phyloP scores from a whole-genome alignment of 2,797 vertebrate genomes.

The Onychomys arenicola region DNA sequence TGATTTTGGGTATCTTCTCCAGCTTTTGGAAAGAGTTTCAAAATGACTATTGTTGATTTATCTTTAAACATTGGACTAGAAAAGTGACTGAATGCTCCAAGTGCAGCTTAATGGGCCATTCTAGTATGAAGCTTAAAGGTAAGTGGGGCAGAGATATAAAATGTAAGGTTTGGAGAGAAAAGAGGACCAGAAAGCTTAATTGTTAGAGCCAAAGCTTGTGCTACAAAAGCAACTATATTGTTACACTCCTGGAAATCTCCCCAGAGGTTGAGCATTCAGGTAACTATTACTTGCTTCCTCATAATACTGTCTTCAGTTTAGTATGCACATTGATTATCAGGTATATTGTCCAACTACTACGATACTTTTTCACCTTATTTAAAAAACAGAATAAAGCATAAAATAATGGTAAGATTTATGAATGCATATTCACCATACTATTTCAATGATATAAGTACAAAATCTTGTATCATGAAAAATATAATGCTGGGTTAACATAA shows the following conservation, averaged over 20 bases:
- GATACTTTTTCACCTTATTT: background rate
- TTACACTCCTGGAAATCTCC: background rate
- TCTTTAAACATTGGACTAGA: background rate
- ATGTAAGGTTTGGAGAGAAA: background rate
- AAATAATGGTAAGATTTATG: constrained; percentile 1
- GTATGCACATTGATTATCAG: background rate
- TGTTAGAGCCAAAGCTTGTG: background rate
- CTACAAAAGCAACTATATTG: background rate
- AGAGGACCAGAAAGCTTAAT: background rate
- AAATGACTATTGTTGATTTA: background rate
- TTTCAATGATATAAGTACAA: constrained; percentile 20
- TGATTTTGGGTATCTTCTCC: background rate
- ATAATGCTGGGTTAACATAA: background rate
- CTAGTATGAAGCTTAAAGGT: background rate
- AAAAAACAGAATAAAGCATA: background rate
- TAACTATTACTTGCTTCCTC: background rate
- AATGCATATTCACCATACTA: background rate
- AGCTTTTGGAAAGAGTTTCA: background rate
- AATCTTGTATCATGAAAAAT: background rate
- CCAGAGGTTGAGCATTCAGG: background rate
- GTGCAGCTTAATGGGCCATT: background rate
- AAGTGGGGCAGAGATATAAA: background rate
- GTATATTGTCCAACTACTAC: background rate
- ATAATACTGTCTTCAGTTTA: background rate
- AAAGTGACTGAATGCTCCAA: background rate